A percentile compares a stretch with the other conserved stretches of the same genome.
phyloP scores from a whole-genome alignment of 2,113 vertebrate genomes.

The Saccopteryx bilineata region DNA sequence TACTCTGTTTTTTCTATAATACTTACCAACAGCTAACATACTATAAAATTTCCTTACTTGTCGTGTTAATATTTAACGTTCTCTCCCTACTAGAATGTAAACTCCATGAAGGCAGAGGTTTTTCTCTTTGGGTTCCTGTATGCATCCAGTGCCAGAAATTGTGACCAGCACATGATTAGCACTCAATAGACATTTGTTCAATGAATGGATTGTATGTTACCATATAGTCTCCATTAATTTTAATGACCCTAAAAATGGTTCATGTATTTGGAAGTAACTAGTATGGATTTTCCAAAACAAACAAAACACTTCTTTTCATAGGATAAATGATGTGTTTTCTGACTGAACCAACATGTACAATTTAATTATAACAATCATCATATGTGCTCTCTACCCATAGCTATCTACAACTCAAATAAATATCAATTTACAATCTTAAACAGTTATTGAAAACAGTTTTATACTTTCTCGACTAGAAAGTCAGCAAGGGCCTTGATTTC shows the following conservation, averaged over 20 bases:
- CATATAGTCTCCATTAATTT: neutral
- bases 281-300: neutral
- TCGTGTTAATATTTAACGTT: neutral
- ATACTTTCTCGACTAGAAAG: neutral
- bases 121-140: neutral
- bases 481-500: neutral
- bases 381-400: neutral
- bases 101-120: neutral
- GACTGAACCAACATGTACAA: neutral
- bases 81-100: neutral
- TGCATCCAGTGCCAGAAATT: neutral
- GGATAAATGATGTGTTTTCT: neutral
- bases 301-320: neutral
- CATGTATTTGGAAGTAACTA: neutral
- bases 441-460: slow-evolving; percentile 4
- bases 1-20: neutral
- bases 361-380: neutral
- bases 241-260: neutral
- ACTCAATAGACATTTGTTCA: neutral
- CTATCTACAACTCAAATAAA: neutral
- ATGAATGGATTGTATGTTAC: neutral
- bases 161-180: neutral
- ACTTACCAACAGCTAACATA: neutral
- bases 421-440: neutral
- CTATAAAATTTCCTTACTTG: neutral